Evolutionary conservation across 2,113 vertebrate genomes (phyloP), one percentile per base, ranked within the genome.

Genomic region (Hirundichthys speculiger): DNA sequence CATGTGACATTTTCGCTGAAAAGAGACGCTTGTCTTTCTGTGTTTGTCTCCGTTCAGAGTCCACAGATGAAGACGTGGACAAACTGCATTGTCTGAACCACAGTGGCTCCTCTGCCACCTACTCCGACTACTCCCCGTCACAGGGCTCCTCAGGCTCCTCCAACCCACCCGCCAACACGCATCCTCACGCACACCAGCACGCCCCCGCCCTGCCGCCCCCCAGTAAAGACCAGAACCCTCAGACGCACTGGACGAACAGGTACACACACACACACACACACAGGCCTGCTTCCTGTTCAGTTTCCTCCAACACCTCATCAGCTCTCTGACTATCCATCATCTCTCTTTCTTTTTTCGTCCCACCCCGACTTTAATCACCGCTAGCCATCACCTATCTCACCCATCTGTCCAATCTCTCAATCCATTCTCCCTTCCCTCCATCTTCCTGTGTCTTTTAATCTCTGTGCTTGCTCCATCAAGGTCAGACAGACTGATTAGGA

Each of bases 71-170:
- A 79, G 98, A 98, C 90, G 94, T 93, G 79, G 98, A 99, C 91
- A 99, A 98, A 93, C 93, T 95, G 86, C 97, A 99, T 83, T 96
- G 96, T 94, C 92, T 97, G 91, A 98, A 98, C 92, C 98, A 98
- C 94, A 99, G 98, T 75, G 96, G 96, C 85, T 99, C 98, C 88
- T 99, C 98, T 49, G 98, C 96, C 88, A 99, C 97, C 85, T 99
- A 99, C 90, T 99, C 98, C 25, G 98, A 99, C 93, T 99, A 99
- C 91, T 99, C 98, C 42, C 98, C 98, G 74, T 99, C 97, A 21
- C 97, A 98, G 88, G 98, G 96, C 80, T 99, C 98, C 86, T 98
- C 98, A 4, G 98, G 93, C 58, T 99, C 98, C 86, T 99, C 98
- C 87, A 98, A 97, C 82, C 90, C 94, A 0, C 94, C 96, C 2